Evolutionary conservation across 2,797 vertebrate species (phyloP).

Genomic region (Vultur gryphus): DNA sequence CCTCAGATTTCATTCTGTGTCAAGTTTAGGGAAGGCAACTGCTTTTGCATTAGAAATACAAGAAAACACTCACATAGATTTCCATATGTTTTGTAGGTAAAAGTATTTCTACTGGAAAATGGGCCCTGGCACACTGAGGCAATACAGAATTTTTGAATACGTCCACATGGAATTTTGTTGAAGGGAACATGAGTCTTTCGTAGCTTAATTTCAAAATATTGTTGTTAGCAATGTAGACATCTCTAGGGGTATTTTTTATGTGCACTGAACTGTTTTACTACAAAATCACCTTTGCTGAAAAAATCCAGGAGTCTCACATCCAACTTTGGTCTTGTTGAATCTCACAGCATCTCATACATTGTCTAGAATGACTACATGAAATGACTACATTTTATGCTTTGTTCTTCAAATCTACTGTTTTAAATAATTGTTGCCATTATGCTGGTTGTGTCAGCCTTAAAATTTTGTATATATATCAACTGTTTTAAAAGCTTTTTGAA

Average conservation of each 20-base stretch:
- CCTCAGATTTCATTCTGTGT: not conserved
- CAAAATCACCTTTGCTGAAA: slow-evolving; percentile 17
- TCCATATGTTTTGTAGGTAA: not conserved
- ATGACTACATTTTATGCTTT: not conserved
- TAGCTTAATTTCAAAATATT: slow-evolving; percentile 28
- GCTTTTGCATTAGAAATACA: not conserved
- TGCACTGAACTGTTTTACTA: not conserved
- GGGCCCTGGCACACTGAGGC: not conserved
- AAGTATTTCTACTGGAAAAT: slow-evolving; percentile 7
- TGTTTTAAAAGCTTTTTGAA: not conserved
- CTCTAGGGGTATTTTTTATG: not conserved
- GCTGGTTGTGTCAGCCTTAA: not conserved
- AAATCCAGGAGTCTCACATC: not conserved
- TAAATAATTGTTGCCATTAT: not conserved
- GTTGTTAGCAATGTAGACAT: not conserved
- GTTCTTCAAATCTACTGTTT: not conserved
- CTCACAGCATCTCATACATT: not conserved
- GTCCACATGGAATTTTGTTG: not conserved
- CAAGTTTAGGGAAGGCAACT: not conserved
- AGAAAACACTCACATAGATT: not conserved
- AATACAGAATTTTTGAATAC: not conserved
- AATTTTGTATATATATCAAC: not conserved
- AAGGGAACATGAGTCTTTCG: not conserved
- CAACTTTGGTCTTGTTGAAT: not conserved
- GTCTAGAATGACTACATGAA: not conserved